A percentile compares a stretch with the other conserved stretches of the same genome.
Conservation (phyloP, 2,797 vertebrate genomes). For the Enteromius treurensis region DNA sequence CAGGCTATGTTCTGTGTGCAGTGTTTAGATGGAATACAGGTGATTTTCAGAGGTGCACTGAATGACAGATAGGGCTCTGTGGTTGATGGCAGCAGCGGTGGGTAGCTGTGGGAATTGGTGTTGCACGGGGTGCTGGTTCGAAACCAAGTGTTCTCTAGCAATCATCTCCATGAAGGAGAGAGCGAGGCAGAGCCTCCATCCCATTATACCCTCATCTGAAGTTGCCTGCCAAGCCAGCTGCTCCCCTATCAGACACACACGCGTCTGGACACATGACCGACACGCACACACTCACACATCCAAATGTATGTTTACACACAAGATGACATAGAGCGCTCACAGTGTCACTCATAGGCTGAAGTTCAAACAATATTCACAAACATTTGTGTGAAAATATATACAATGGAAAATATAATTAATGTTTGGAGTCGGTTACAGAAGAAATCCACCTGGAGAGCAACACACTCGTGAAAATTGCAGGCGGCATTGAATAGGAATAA, state of each 20-base stretch:
- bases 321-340: slow-evolving; percentile 31
- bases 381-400: neutral
- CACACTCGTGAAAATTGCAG: neutral
- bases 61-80: slow-evolving; percentile 45
- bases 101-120: slow-evolving; percentile 55
- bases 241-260: slow-evolving; percentile 58
- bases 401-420: slow-evolving; percentile 14
- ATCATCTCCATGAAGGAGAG: slow-evolving; percentile 62
- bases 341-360: slow-evolving; percentile 20
- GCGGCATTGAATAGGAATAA: neutral
- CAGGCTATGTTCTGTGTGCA: slow-evolving; percentile 18
- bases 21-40: slow-evolving; percentile 34
- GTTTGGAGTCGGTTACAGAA: neutral
- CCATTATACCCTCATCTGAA: slow-evolving; percentile 66
- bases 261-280: slow-evolving; percentile 36
- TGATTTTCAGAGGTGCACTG: slow-evolving; percentile 46
- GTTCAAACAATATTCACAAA: slow-evolving; percentile 38
- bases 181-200: slow-evolving; percentile 61
- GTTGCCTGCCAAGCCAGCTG: slow-evolving; percentile 61
- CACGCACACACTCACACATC: slow-evolving; percentile 35
- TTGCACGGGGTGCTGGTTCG: slow-evolving; percentile 53
- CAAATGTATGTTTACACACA: slow-evolving; percentile 35
- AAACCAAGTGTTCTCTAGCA: slow-evolving; percentile 61
- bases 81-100: slow-evolving; percentile 41
- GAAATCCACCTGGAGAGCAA: neutral